Evolutionary conservation across 35 echinoderm and acorn worm genomes (phyloP).

Genomic region (Hemicentrotus pulcherrimus): DNA sequence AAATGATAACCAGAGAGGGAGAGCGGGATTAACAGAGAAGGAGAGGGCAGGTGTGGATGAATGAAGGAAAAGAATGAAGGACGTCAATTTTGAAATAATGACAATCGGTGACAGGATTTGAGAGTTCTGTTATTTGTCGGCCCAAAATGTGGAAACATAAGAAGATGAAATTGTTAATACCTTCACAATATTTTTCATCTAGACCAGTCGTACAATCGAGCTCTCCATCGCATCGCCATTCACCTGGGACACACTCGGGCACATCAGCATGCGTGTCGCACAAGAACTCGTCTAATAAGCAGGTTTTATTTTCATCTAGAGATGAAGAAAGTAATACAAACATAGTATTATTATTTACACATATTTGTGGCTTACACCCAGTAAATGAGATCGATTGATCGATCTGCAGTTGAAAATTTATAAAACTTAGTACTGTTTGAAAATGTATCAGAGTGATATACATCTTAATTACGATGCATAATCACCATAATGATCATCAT

Average conservation of each 20-base stretch:
- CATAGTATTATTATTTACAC: neutral
- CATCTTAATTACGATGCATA: too few species aligned
- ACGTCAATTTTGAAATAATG: too few species aligned
- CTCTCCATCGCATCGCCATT: conserved; percentile 36
- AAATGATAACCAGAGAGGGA: neutral
- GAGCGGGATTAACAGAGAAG: neutral
- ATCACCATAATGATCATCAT: too few species aligned
- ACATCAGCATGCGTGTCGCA: neutral
- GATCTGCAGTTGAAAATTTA: neutral
- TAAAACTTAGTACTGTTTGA: neutral
- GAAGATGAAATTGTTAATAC: neutral
- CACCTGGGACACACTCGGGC: neutral
- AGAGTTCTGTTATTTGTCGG: neutral
- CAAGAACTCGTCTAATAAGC: neutral
- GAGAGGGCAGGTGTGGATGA: neutral
- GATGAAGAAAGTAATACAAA: neutral
- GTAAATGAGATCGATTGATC: neutral
- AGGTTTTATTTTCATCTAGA: neutral
- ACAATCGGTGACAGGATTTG: too few species aligned
- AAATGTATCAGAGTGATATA: neutral
- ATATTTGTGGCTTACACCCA: neutral
- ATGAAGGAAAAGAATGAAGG: neutral
- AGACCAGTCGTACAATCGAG: neutral
- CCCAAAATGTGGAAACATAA: neutral
- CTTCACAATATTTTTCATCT: conserved; percentile 24